Evolutionary conservation across 2,113 vertebrate genomes (phyloP), one percentile per base, ranked within the genome.

Genomic region (Callionymus lyra): DNA sequence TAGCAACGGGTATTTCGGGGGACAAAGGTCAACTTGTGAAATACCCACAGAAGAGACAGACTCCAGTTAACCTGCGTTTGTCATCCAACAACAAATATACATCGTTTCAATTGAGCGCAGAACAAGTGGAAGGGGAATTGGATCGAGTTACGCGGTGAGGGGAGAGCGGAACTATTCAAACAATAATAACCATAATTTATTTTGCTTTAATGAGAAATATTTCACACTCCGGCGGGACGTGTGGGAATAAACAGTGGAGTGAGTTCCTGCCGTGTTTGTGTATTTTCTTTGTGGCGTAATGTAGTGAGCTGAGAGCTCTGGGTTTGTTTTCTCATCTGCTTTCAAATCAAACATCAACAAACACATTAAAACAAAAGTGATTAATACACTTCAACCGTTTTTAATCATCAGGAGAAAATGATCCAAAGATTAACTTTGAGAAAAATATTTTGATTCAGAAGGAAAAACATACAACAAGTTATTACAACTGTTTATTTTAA

Each of bases 171-270:
- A 59, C 59, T 63, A 79, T 77, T 62, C 47, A 60, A 79, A 76
- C 67, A 79, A 82, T 75, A 82, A 77, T 72, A 76, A 61, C 34
- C 33, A 44, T 68, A 53, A 75, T 79, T 72, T 70, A 76, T 79
- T 81, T 80, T 71, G 77, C 64, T 76, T 75, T 75, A 72, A 78
- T 77, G 65, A 82, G 68, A 82, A 80, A 80, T 75, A 70, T 63
- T 80, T 82, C 63, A 76, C 79, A 80, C 74, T 15, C 63, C 51
- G 45, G 63, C 66, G 44, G 51, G 59, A 68, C 61, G 49, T 41
- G 52, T 17, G 61, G 60, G 64, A 41, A 71, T 76, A 79, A 79
- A 84, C 75, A 75, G 53, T 34, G 0, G 21, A 55, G 41, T 52
- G 65, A 42, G 56, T 56, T 50, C 49, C 4, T 5, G 47, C 49